Evolutionary conservation across 64 coral and sea anemone genomes (phyloP), one percentile per base, ranked within the genome.

Genomic region (Actinia equina): DNA sequence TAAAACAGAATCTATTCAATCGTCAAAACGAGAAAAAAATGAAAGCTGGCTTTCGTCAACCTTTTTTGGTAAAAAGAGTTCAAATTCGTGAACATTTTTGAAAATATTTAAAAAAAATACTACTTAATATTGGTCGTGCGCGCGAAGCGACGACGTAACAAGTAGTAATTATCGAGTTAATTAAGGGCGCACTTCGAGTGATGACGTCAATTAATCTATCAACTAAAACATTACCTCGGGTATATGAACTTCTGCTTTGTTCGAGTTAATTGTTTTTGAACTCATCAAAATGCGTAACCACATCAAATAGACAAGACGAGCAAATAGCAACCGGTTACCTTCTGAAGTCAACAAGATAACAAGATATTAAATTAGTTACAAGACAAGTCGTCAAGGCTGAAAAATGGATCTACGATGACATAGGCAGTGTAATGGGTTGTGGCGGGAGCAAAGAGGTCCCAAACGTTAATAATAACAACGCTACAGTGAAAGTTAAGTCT

Each of bases 201-300:
- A 30, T 74, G 69, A 74, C 69, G 69, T 74, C 13, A 14, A 49
- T 27, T 74, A 74, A 74, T 13, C 69, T 12, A 27, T 30, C 14
- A 16, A 23, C 23, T 69, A 69, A 8, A 69, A 37, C 1, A 37
- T 37, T 37, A 69, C 8, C 63, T 30, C 69, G 5, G 69, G n/a
- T 2, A 23, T 42, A 9, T 41, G n/a, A 74, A 27, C n/a, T 14
- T 3, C 23, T 74, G 63, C 25, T 74, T 30, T 74, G n/a, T 41
- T 14, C 11, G 25, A 65, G 69, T 41, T 74, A 30, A 74, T 74
- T 74, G 69, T 74, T 74, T 12, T 74, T 74, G 41, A 10, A 5
- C 23, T 74, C 69, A 74, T 74, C 42, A 74, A 74, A 74, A 74
- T 74, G 69, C 69, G 69, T 41, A 74, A 74, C 69, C 27, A 74